A percentile compares a stretch with the other conserved stretches of the same genome.
Conservation (phyloP, 1,140 invertebrate genomes). For the Drosophila tristis region DNA sequence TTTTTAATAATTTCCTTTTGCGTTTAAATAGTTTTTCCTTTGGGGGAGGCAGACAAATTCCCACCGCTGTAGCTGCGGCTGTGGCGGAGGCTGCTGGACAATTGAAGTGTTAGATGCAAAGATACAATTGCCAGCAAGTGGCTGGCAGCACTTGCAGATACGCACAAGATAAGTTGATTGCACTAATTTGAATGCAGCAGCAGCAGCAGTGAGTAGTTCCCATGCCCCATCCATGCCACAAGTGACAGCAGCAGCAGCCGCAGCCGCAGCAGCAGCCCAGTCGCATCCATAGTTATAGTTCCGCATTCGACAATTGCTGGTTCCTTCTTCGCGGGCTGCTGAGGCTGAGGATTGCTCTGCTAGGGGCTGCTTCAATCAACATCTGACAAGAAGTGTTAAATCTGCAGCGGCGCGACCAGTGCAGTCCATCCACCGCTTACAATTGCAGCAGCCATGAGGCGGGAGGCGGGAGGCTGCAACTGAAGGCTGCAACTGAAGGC, state of each 20-base stretch:
- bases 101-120: constrained; percentile 82
- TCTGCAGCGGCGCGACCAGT: not conserved
- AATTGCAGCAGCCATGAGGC: constrained; percentile 37
- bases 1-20: constrained; percentile 83
- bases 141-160: constrained; percentile 58
- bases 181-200: constrained; percentile 75
- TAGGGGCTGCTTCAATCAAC: constrained; percentile 82
- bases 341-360: constrained; percentile 61
- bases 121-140: constrained; percentile 78
- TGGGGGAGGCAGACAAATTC: constrained; percentile 64
- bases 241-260: constrained; percentile 31
- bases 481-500: constrained; percentile 13
- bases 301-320: constrained; percentile 75
- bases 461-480: constrained; percentile 21
- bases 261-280: constrained; percentile 22
- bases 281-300: constrained; percentile 52
- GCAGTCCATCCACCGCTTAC: not conserved
- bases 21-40: constrained; percentile 80
- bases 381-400: constrained; percentile 5
- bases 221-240: constrained; percentile 48
- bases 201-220: constrained; percentile 52
- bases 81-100: constrained; percentile 44
- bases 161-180: constrained; percentile 80
- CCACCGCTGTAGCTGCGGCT: constrained; percentile 42
- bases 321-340: constrained; percentile 57